These are phyloP conservation scores for Eurosta solidaginis DNA, from an alignment of 1,140 invertebrate species.

Conservation along the genomic window DNA sequence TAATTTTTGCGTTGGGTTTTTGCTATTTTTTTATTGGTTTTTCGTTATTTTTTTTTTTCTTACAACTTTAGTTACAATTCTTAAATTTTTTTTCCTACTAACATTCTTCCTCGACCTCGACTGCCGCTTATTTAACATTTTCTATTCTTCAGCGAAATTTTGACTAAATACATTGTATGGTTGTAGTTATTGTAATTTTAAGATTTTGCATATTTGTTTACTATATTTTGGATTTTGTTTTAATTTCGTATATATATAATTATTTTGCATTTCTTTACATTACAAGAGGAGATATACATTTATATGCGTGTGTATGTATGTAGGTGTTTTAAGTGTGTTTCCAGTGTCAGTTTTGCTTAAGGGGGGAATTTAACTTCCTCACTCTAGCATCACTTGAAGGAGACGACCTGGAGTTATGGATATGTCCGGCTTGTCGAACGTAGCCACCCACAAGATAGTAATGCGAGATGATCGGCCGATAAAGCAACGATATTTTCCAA, in stretches of 20 bases:
- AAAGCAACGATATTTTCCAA: too few species aligned
- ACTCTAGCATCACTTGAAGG: too few species aligned
- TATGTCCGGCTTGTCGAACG: too few species aligned
- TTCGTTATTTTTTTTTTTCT: slow-evolving; percentile 38
- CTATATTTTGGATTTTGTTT: slow-evolving; percentile 38
- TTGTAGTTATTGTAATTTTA: slow-evolving; percentile 46
- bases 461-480: too few species aligned
- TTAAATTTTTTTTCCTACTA: slow-evolving; percentile 37
- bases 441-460: too few species aligned
- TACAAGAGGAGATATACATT: slow-evolving; percentile 59
- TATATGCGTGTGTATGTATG: slow-evolving; percentile 40
- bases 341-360: too few species aligned
- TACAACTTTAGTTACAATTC: slow-evolving; percentile 28
- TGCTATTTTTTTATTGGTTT: slow-evolving; percentile 56
- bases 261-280: slow-evolving; percentile 57
- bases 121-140: slow-evolving; percentile 23
- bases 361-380: too few species aligned
- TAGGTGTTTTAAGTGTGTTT: too few species aligned
- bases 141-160: slow-evolving; percentile 25
- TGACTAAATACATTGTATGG: slow-evolving; percentile 12
- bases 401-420: too few species aligned
- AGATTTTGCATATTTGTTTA: slow-evolving; percentile 59
- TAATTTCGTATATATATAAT: slow-evolving; percentile 48
- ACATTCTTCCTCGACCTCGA: slow-evolving; percentile 4
- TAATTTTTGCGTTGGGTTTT: slow-evolving; percentile 53